A percentile compares a stretch with the other conserved stretches of the same genome.
Conservation (phyloP, 2,797 vertebrate genomes). For the Rhodeus uyekii region DNA sequence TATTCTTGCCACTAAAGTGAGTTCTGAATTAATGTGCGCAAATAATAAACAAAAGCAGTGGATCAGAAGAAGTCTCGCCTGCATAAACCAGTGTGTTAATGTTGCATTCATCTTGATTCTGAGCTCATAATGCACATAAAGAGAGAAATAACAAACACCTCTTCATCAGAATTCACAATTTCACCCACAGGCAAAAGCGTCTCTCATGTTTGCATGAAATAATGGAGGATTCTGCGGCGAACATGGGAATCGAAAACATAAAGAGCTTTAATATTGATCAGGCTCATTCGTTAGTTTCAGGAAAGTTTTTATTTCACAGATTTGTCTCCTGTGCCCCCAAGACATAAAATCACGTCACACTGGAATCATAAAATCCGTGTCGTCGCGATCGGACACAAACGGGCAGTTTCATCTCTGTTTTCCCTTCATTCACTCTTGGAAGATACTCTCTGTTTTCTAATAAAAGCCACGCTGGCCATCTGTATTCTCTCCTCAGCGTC, state of each 20-base stretch:
- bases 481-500: conserved; percentile 11
- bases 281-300: conserved; percentile 33
- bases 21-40: conserved; percentile 61
- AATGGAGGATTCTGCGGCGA: neutral
- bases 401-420: neutral
- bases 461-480: conserved; percentile 44
- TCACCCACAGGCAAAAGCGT: neutral
- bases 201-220: neutral
- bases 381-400: neutral
- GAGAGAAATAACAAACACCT: conserved; percentile 22
- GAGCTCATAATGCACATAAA: conserved; percentile 42
- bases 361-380: neutral
- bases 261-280: conserved; percentile 44
- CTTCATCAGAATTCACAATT: conserved; percentile 25
- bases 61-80: conserved; percentile 33
- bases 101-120: conserved; percentile 39
- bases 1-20: conserved; percentile 56
- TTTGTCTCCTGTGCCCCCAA: conserved; percentile 48
- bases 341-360: neutral
- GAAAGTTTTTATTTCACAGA: conserved; percentile 36
- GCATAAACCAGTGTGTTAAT: conserved; percentile 43
- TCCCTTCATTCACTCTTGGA: conserved; percentile 30
- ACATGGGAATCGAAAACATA: neutral
- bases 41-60: too few species aligned
- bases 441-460: conserved; percentile 33